phyloP scores from a whole-genome alignment of 2,113 vertebrate genomes.

The Sylvilagus bachmani region DNA sequence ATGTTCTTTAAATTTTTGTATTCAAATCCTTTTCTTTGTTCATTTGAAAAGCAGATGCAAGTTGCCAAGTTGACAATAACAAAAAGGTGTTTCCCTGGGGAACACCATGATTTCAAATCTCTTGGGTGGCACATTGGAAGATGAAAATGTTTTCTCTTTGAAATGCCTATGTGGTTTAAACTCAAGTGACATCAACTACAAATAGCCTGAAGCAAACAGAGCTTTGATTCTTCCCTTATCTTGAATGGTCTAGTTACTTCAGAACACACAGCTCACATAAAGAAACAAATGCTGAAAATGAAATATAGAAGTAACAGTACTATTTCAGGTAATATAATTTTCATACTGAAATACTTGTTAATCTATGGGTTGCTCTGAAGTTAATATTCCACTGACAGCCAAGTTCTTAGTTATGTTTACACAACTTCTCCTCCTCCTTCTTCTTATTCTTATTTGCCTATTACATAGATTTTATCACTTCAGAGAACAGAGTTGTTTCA shows the following conservation, averaged over 20 bases:
- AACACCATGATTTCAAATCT: background rate
- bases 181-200: slow-evolving; percentile 69
- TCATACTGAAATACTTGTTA: background rate
- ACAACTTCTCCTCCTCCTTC: background rate
- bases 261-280: slow-evolving; percentile 49
- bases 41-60: slow-evolving; percentile 66
- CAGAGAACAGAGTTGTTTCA: background rate
- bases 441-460: background rate
- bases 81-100: background rate
- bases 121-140: slow-evolving; percentile 47
- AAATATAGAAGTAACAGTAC: slow-evolving; percentile 1
- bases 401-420: background rate
- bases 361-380: background rate
- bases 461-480: background rate
- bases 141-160: slow-evolving; percentile 68
- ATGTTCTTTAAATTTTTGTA: slow-evolving; percentile 33
- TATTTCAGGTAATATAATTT: background rate
- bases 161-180: slow-evolving; percentile 63
- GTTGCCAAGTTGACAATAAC: slow-evolving; percentile 34
- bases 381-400: slow-evolving; percentile 1
- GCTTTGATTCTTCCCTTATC: slow-evolving; percentile 69
- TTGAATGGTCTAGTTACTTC: slow-evolving; percentile 62
- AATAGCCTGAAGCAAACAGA: slow-evolving; percentile 72
- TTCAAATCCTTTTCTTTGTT: background rate
- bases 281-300: slow-evolving; percentile 47